phyloP scores from a whole-genome alignment of 1,140 invertebrate species.

The Drosophila gunungcola region DNA sequence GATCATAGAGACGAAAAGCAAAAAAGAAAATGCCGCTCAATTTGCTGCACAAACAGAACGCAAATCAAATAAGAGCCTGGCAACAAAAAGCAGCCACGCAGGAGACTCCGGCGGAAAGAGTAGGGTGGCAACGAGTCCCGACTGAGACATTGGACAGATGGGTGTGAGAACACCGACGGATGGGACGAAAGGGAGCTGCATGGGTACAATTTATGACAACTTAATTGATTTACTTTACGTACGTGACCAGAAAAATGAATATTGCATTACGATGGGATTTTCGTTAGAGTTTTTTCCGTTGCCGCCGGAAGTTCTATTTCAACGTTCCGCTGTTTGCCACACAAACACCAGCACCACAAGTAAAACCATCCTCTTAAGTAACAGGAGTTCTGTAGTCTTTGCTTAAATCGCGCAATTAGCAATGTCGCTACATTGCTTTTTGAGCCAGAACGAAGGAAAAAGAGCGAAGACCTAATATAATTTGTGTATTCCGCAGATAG shows the following conservation, averaged over 20 bases:
- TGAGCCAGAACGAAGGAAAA: not conserved
- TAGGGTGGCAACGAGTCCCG: constrained; percentile 8
- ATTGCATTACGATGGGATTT: constrained; percentile 83
- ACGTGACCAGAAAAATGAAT: constrained; percentile 84
- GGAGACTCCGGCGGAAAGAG: constrained; percentile 18
- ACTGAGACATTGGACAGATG: constrained; percentile 12
- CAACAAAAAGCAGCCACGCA: constrained; percentile 34
- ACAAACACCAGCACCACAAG: constrained; percentile 2
- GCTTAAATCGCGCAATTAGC: constrained; percentile 62
- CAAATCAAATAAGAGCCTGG: constrained; percentile 65
- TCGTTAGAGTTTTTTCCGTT: constrained; percentile 55
- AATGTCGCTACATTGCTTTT: constrained; percentile 29
- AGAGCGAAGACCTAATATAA: constrained; percentile 28
- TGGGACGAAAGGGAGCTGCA: constrained; percentile 43
- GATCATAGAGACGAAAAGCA: constrained; percentile 3
- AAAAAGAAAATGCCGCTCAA: constrained; percentile 75
- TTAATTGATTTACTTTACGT: constrained; percentile 84
- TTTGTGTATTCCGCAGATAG: constrained; percentile 33
- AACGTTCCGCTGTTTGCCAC: constrained; percentile 54
- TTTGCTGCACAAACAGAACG: constrained; percentile 73
- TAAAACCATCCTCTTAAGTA: constrained; percentile 2
- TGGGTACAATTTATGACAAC: constrained; percentile 82
- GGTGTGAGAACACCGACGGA: not conserved
- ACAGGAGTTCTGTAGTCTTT: constrained; percentile 25
- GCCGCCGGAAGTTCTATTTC: constrained; percentile 75